Evolutionary conservation across 1,140 invertebrate genomes (phyloP).

Genomic region (Ladona fulva): DNA sequence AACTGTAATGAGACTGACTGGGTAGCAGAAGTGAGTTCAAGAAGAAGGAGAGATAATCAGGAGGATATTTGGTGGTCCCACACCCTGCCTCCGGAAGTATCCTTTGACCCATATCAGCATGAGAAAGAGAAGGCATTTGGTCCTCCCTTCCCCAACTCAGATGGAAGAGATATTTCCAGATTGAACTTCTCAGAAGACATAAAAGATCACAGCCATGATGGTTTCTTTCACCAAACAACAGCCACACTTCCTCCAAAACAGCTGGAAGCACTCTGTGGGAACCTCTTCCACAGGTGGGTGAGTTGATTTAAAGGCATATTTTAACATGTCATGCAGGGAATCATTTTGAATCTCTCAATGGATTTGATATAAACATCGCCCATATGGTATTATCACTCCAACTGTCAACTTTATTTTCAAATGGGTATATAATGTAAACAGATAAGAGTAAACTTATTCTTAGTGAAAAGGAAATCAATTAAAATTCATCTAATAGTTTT

Average conservation of each 20-base stretch:
- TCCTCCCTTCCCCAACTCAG: neutral
- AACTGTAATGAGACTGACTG: neutral
- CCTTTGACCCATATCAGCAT: neutral
- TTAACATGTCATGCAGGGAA: too few relatives aligned
- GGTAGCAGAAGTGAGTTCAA: neutral
- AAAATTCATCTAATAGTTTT: too few relatives aligned
- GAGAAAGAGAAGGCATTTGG: constrained; percentile 12
- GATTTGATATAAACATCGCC: too few relatives aligned
- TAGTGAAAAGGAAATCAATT: too few relatives aligned
- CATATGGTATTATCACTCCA: too few relatives aligned
- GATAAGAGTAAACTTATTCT: too few relatives aligned
- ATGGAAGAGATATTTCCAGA: too few relatives aligned
- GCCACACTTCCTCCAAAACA: constrained; percentile 21
- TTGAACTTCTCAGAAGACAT: neutral
- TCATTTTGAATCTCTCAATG: too few relatives aligned
- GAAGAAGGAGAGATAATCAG: neutral
- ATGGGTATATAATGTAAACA: too few relatives aligned
- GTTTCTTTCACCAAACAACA: constrained; percentile 23
- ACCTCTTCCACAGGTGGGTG: constrained; percentile 28
- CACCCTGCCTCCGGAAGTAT: neutral
- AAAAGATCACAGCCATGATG: constrained; percentile 7
- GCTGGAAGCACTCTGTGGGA: constrained; percentile 32
- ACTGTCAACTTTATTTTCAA: too few relatives aligned
- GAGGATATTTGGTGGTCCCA: neutral
- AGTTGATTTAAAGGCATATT: too few relatives aligned